These are phyloP conservation scores for Metallyticus violacea DNA, from an alignment of 2,888 invertebrate species.

Conservation along the genomic window DNA sequence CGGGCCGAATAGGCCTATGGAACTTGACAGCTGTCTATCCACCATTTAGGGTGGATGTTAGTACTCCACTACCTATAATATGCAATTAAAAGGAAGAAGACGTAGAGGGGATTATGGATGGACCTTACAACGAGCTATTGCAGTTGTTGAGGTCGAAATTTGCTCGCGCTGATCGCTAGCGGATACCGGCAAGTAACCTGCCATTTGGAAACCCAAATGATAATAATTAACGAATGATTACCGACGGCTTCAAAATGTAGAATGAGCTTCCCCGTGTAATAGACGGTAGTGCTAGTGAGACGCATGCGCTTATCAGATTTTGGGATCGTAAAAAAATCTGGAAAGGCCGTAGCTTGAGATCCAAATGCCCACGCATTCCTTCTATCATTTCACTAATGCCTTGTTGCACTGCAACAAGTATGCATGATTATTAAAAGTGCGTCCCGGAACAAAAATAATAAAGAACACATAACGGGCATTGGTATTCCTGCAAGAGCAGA, in stretches of 20 bases:
- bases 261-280: not conserved
- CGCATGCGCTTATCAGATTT: not conserved
- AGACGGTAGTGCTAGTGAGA: not conserved
- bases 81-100: not conserved
- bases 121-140: not conserved
- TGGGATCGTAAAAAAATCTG: not conserved
- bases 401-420: too few relatives aligned
- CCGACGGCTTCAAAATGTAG: not conserved
- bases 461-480: too few relatives aligned
- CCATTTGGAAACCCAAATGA: not conserved
- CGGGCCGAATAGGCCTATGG: not conserved
- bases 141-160: too few relatives aligned
- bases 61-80: not conserved
- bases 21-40: not conserved
- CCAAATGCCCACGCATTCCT: not conserved
- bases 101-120: too few relatives aligned
- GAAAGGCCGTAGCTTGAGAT: not conserved
- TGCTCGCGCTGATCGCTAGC: not conserved
- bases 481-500: too few relatives aligned
- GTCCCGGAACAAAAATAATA: too few relatives aligned
- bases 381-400: too few relatives aligned
- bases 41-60: not conserved
- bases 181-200: not conserved
- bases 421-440: too few relatives aligned
- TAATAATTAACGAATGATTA: not conserved